Base-by-base conservation (phyloP, 2,797 vertebrate species). In the Diplodus puntazzo region DNA sequence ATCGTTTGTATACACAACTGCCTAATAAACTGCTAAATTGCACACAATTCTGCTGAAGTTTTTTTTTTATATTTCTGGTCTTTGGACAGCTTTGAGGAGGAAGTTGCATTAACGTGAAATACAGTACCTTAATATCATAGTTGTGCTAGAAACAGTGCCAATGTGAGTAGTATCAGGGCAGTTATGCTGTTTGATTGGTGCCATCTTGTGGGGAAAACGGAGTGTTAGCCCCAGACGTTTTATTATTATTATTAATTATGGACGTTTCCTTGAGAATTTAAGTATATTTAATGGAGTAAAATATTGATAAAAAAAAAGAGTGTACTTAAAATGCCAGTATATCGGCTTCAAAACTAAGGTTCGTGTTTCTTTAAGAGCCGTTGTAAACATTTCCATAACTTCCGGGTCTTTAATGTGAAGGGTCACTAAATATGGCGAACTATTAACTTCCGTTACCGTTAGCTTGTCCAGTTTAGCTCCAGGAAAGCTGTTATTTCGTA, bases 21-120 rank as follows among this genome's bases (percentile, higher is more conserved):
- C 94, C 92, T 96, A 96, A 96, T 96, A 96, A 96, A 96, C 91
- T 91, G 92, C 93, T 95, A 92, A 94, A 95, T 91, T 91, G 89
- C 91, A 93, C 87, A 91, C 49, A 69, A 30, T 60, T 89, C 20
- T 83, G 67, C 45, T 55, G 7, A 54, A 0, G 46, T 25, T 12
- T 77, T 30, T 73, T 39, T 39, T 85, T 34, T 42, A 42, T 71
- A 30, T 68, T 55, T 60, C 42, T 14, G 20, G 48, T 59, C 8
- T 49, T 59, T 57, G 54, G 13, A 14, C 4, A 17, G 9, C 10
- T 49, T n/a, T 54, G 11, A 21, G 1, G 6, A 34, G 46, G 11
- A 30, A 12, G 11, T 16, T 12, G n/a, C 10, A n/a, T 20, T 13
- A 27, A 64, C n/a, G 42, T 39, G 18, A 60, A 68, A 30, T 43